phyloP scores from a whole-genome alignment of 2,797 vertebrate genomes.

The Cygnus olor region DNA sequence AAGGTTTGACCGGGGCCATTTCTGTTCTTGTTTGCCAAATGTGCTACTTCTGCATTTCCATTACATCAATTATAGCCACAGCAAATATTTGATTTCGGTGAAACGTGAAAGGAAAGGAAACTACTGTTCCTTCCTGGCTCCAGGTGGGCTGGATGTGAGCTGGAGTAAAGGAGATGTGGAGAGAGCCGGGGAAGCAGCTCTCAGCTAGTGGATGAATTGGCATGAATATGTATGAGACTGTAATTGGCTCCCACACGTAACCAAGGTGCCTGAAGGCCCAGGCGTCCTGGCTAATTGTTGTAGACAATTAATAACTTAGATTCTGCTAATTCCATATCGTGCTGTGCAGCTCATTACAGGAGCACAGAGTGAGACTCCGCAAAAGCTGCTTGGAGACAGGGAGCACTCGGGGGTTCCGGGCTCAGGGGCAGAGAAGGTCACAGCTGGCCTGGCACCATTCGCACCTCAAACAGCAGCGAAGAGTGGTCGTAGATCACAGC shows the following conservation, averaged over 20 bases:
- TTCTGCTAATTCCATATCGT: constrained; percentile 65
- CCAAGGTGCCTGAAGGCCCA: constrained; percentile 68
- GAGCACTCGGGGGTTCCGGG: background rate
- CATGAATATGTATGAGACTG: constrained; percentile 71
- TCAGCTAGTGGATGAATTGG: constrained; percentile 28
- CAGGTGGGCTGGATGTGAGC: background rate
- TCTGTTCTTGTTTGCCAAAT: background rate
- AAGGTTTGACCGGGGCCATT: background rate
- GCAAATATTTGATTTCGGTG: constrained; percentile 47
- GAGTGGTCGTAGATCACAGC: background rate
- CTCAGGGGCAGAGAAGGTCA: background rate
- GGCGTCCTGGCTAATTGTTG: constrained; percentile 78
- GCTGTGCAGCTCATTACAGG: constrained; percentile 63
- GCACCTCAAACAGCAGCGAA: background rate
- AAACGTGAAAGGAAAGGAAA: constrained; percentile 37
- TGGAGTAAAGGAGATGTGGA: background rate
- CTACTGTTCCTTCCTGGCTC: background rate
- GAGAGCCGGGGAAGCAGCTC: background rate
- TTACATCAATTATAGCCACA: background rate
- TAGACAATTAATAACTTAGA: constrained; percentile 82
- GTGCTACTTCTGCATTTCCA: background rate
- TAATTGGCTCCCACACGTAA: constrained; percentile 72
- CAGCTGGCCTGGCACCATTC: background rate
- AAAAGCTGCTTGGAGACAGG: background rate
- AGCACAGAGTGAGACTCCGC: constrained; percentile 14